Evolutionary conservation across 2,888 invertebrate genomes (phyloP).

Genomic region (Criorhina ranunculi): DNA sequence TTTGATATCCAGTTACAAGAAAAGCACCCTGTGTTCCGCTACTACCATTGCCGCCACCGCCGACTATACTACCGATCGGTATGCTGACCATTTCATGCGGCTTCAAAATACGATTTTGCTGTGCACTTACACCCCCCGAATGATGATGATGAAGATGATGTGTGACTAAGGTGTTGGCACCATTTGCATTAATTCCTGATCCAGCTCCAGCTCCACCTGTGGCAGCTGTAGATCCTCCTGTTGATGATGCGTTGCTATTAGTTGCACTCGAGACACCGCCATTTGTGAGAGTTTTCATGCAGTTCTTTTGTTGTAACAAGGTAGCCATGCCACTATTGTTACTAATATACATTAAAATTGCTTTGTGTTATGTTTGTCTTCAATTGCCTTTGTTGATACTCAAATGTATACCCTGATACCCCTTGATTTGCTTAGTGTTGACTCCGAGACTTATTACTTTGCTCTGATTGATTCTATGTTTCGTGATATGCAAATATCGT

Average conservation of each 20-base stretch:
- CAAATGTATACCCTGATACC: constrained; percentile 26
- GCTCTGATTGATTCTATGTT: constrained; percentile 37
- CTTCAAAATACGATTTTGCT: constrained; percentile 79
- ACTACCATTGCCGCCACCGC: constrained; percentile 74
- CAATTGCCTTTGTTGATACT: neutral
- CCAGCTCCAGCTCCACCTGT: constrained; percentile 51
- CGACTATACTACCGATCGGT: constrained; percentile 81
- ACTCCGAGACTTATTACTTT: constrained; percentile 43
- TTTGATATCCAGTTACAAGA: constrained; percentile 77
- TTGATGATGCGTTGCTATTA: constrained; percentile 70
- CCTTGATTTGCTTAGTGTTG: constrained; percentile 12
- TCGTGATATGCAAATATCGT: constrained; percentile 71
- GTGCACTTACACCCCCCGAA: constrained; percentile 43
- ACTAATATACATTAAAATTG: constrained; percentile 80
- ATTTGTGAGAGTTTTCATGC: constrained; percentile 90
- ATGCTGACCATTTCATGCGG: constrained; percentile 84
- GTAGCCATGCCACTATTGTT: constrained; percentile 88
- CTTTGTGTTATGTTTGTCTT: constrained; percentile 27
- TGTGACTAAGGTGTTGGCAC: constrained; percentile 75
- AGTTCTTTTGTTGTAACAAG: constrained; percentile 93
- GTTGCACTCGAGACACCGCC: constrained; percentile 82
- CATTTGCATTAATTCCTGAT: constrained; percentile 71
- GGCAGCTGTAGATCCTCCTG: constrained; percentile 61
- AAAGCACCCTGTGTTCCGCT: constrained; percentile 78
- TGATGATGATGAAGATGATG: constrained; percentile 78